Evolutionary conservation across 2,113 vertebrate species (phyloP), one percentile per base, ranked within the genome.

Genomic region (Cercocebus atys): DNA sequence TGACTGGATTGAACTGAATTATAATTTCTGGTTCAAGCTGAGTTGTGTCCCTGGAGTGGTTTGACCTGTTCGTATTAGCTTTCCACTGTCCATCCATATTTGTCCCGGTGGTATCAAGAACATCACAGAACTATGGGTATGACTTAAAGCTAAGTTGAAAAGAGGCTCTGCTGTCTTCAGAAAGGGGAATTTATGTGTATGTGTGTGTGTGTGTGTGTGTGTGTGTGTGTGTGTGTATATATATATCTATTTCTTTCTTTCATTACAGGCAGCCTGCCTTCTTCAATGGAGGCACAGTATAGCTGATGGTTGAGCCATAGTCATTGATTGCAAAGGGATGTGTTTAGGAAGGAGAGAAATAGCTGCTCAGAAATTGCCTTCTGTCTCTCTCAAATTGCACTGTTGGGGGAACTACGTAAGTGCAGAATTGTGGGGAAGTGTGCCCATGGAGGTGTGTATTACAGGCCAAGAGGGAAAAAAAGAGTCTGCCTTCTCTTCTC

Each of bases 121-220:
- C 9, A 8, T 43, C 32, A 8, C 73, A 30, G 52, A 81, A n/a
- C 12, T 66, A 22, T 27, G 12, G 23, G 16, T 12, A 47, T n/a
- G 68, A 79, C 35, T 66, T 32, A 90, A 90, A 95, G 38, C 52
- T 38, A 73, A 30, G 20, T 0, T 87, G 73, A 61, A 76, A 73
- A 90, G 85, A 80, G 72, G 40, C 45, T 82, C 64, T 94, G 40
- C 55, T 38, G 35, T 66, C 45, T 79, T 59, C 20, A 61, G 45
- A 81, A 25, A 88, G 23, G 18, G 13, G 22, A 10, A 22, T 55
- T 0, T 55, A 0, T 55, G 52, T 55, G 50, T 52, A 0, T 17
- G 50, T 52, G 50, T 52, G 50, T 52, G 50, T 52, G 14, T 52
- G 14, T 52, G 50, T 52, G 3, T 52, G 17, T 55, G 52, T 55